Evolutionary conservation across 2,113 vertebrate genomes (phyloP), one percentile per base, ranked within the genome.

Genomic region (Colius striatus): DNA sequence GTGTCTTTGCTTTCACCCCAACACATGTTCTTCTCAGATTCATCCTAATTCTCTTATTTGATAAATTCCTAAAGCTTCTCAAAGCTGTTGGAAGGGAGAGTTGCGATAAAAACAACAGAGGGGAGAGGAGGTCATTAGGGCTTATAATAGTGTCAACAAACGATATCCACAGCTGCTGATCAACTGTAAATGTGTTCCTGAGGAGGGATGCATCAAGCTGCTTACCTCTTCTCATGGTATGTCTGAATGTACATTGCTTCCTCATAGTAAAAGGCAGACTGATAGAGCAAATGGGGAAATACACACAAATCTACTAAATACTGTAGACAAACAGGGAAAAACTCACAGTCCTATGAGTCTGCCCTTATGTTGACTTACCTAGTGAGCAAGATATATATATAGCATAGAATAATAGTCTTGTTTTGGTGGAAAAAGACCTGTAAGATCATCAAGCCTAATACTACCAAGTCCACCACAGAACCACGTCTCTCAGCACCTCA

Each of bases 1-100:
- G 6, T 2, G 4, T 6, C 61, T 58, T 51, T 65, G 12, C 25
- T 32, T 6, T n/a, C 3, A 4, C 16, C 7, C 7, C 0, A 0
- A 11, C 3, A 34, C 15, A 60, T 45, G 41, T 20, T 87, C 89
- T 92, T 57, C 62, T 79, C 41, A 3, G 10, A 22, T 82, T 96
- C 53, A 73, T 81, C 54, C 50, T 91, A 82, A 91, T 91, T 91
- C 80, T 91, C 62, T 87, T 79, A 65, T 22, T 79, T 47, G 66
- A 91, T 54, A 84, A 92, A 92, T 73, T 93, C 74, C 47, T 73
- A 78, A 94, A 94, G 48, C 41, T 91, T 79, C 50, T 77, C 0
- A 1, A 89, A 77, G 70, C 50, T 9, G 2, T 47, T 84, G 74
- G 54, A 75, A 84, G 57, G 9, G 32, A 74, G 65, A 63, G 23